Evolutionary conservation across 2,888 invertebrate genomes (phyloP).

Genomic region (Cephus sareptanus): DNA sequence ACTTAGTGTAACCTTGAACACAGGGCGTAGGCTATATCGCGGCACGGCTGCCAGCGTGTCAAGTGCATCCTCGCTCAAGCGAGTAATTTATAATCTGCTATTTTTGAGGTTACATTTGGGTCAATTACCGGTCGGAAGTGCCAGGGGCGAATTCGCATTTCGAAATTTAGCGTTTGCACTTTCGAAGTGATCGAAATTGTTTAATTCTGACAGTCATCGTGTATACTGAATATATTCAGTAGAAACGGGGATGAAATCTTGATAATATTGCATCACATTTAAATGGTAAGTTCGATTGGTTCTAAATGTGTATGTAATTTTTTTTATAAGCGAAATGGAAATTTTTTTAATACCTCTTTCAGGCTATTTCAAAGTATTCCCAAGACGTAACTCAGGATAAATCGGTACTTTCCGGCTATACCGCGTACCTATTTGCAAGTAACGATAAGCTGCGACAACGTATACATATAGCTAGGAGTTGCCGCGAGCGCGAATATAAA

Average conservation of each 20-base stretch:
- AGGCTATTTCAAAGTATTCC: neutral
- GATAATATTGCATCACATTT: neutral
- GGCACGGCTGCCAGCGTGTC: slow-evolving; percentile 33
- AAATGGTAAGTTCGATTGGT: neutral
- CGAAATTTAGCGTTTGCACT: neutral
- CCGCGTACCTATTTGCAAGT: neutral
- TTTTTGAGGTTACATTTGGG: slow-evolving; percentile 49
- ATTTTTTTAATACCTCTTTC: neutral
- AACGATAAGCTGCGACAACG: neutral
- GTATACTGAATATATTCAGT: neutral
- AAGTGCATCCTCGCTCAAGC: slow-evolving; percentile 41
- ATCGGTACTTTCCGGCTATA: neutral
- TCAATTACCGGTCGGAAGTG: slow-evolving; percentile 41
- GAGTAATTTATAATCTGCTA: slow-evolving; percentile 48
- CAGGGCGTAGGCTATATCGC: neutral
- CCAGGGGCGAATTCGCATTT: neutral
- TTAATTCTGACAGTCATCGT: too few species aligned
- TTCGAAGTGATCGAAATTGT: neutral
- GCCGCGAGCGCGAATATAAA: neutral
- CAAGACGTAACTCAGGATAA: neutral
- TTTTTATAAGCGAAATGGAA: neutral
- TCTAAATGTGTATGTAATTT: too few species aligned
- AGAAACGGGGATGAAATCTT: neutral
- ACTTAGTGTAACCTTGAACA: slow-evolving; percentile 39
- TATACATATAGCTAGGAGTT: neutral